A percentile compares a stretch with the other conserved stretches of the same genome.
These are phyloP conservation scores for Oxyteleia sp. DNA, from an alignment of 2,888 invertebrate genomes.

Conservation along the genomic window DNA sequence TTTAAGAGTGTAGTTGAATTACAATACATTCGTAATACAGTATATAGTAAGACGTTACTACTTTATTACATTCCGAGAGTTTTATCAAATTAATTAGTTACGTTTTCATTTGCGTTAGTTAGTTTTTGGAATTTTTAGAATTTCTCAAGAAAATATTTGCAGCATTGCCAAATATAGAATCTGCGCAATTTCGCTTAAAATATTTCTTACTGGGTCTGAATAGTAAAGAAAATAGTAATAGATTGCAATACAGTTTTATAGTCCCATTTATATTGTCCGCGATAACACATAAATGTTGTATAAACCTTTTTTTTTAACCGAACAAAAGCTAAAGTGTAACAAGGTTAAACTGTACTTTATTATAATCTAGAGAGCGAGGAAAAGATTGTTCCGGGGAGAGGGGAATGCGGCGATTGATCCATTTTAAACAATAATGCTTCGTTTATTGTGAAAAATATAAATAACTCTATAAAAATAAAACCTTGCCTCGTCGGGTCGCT, in stretches of 20 bases:
- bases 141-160: too few relatives aligned
- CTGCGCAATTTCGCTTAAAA: background rate
- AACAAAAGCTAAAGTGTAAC: conserved; percentile 32
- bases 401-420: conserved; percentile 78
- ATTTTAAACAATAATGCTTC: conserved; percentile 68
- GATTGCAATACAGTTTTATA: background rate
- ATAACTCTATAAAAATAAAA: too few relatives aligned
- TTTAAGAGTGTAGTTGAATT: too few relatives aligned
- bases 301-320: conserved; percentile 10
- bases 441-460: conserved; percentile 1
- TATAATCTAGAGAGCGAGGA: conserved; percentile 35
- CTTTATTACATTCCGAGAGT: too few relatives aligned
- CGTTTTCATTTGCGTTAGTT: too few relatives aligned
- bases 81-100: too few relatives aligned
- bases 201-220: background rate
- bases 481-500: too few relatives aligned
- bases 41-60: too few relatives aligned
- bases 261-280: background rate
- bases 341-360: conserved; percentile 54
- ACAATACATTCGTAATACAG: too few relatives aligned
- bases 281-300: conserved; percentile 4
- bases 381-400: conserved; percentile 57
- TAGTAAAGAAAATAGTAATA: background rate
- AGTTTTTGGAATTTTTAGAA: too few relatives aligned
- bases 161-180: background rate